phyloP scores from a whole-genome alignment of 2,797 vertebrate genomes.

The Apogon talboti region DNA sequence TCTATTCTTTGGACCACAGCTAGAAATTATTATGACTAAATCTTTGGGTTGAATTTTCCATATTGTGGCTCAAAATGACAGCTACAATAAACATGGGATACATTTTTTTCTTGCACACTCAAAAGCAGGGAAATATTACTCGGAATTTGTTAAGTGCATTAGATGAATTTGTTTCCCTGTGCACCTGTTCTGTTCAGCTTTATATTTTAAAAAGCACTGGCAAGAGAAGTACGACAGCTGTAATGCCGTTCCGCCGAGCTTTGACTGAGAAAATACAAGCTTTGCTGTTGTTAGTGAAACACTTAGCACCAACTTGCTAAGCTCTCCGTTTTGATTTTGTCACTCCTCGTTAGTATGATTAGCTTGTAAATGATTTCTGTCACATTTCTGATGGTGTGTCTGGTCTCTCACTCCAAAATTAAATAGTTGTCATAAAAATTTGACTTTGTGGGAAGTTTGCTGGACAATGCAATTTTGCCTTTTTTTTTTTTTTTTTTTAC shows the following conservation, averaged over 20 bases:
- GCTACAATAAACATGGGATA: neutral
- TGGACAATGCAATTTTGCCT: no score
- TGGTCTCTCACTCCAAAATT: slow-evolving; percentile 1
- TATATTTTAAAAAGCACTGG: neutral
- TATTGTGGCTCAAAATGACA: neutral
- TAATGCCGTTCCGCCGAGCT: slow-evolving; percentile 11
- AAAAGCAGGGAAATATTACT: neutral
- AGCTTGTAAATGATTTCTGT: neutral
- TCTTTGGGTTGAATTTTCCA: neutral
- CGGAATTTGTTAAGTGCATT: slow-evolving; percentile 5
- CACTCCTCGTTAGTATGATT: neutral
- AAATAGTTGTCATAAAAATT: no score
- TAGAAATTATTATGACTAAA: neutral
- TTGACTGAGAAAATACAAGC: slow-evolving; percentile 1
- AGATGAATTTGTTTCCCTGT: neutral
- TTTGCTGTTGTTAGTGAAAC: slow-evolving; percentile 3
- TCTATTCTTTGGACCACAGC: neutral
- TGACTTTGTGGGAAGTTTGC: no score
- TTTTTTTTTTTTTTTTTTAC: no score
- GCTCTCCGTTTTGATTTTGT: slow-evolving; percentile 7
- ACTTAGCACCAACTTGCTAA: neutral
- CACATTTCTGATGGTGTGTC: slow-evolving; percentile 1
- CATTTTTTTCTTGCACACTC: neutral
- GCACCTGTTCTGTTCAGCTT: neutral
- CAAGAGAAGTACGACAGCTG: neutral